Evolutionary conservation across 2,113 vertebrate genomes (phyloP).

Genomic region (Caloenas nicobarica): DNA sequence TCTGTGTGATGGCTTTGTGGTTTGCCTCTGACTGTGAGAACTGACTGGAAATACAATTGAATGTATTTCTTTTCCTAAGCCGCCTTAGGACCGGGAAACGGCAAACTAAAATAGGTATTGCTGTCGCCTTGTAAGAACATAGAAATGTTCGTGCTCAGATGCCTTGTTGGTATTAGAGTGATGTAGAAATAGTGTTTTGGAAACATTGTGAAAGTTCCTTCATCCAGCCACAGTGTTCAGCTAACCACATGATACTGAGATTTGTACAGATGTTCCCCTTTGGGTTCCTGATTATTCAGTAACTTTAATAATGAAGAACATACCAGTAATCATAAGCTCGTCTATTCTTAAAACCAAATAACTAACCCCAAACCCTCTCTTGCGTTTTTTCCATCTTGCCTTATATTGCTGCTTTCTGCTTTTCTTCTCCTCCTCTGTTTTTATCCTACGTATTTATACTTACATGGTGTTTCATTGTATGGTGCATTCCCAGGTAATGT

Average conservation of each 20-base stretch:
- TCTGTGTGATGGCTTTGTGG: neutral
- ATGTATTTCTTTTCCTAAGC: neutral
- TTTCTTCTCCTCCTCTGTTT: neutral
- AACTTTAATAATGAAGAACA: constrained; percentile 8
- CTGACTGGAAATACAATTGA: constrained; percentile 8
- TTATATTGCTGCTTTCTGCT: neutral
- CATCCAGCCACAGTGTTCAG: neutral
- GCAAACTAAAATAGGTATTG: neutral
- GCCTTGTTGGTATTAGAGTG: neutral
- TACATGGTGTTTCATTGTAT: rapidly evolving
- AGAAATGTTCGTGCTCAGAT: neutral
- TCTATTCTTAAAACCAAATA: neutral
- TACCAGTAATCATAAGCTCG: neutral
- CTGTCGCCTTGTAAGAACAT: neutral
- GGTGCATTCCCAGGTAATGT: neutral
- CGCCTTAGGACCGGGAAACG: neutral
- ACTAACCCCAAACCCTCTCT: neutral
- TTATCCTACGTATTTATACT: neutral
- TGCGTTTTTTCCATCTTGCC: neutral
- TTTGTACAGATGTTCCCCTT: constrained; percentile 2
- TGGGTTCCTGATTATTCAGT: constrained; percentile 6
- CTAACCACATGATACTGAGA: neutral
- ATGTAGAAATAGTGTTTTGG: constrained; percentile 35
- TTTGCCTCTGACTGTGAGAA: constrained; percentile 11
- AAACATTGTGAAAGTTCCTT: constrained; percentile 18